These are phyloP conservation scores for Osmoderma eremita DNA, from an alignment of 2,888 invertebrate genomes.

Conservation along the genomic window DNA sequence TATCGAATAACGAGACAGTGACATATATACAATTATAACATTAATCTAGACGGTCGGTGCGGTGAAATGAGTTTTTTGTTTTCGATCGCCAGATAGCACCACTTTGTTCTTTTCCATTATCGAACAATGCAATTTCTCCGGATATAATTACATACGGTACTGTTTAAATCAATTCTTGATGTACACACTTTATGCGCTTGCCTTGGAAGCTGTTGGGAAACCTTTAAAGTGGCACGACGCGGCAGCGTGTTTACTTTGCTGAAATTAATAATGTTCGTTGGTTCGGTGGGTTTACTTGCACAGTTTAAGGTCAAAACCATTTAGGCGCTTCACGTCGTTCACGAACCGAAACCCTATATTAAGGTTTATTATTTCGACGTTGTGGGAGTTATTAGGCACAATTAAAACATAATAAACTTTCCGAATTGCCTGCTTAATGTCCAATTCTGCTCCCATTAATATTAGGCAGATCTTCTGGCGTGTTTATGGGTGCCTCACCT, in stretches of 20 bases:
- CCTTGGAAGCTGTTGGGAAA: slow-evolving; percentile 13
- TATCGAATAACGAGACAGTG: slow-evolving; percentile 41
- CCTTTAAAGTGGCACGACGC: not conserved
- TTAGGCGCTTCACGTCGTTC: slow-evolving; percentile 19
- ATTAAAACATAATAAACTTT: slow-evolving; percentile 27
- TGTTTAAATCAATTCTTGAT: slow-evolving; percentile 38
- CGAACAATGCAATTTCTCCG: slow-evolving; percentile 33
- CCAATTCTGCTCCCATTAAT: no score
- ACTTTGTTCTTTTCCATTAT: slow-evolving; percentile 30
- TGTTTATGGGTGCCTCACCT: not conserved
- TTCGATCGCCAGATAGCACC: slow-evolving; percentile 32
- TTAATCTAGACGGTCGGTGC: slow-evolving; percentile 32
- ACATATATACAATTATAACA: slow-evolving; percentile 39
- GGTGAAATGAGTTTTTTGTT: slow-evolving; percentile 15
- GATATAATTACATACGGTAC: slow-evolving; percentile 38
- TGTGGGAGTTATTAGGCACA: slow-evolving; percentile 15
- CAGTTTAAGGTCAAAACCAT: slow-evolving; percentile 36
- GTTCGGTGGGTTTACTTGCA: slow-evolving; percentile 6
- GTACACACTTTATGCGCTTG: slow-evolving; percentile 1
- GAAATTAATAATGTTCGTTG: slow-evolving; percentile 35
- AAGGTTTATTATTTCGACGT: slow-evolving; percentile 9
- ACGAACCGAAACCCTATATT: slow-evolving; percentile 17
- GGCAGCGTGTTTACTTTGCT: slow-evolving; percentile 25
- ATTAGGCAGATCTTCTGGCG: not conserved
- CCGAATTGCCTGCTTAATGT: not conserved